Base-by-base conservation (phyloP, 2,888 invertebrate genomes). In the Hoplodrina ambigua region DNA sequence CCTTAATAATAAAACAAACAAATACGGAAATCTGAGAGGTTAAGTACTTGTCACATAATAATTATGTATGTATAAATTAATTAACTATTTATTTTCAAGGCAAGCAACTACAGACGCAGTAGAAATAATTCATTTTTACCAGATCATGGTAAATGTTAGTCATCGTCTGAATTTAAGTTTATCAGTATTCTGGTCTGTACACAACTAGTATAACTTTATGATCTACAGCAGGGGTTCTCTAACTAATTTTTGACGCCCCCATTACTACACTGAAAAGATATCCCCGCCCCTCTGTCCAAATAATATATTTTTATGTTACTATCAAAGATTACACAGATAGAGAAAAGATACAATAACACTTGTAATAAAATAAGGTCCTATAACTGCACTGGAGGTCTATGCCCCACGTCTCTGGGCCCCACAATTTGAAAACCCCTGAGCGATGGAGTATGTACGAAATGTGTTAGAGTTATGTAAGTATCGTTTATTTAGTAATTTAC, bases 21-120 rank as follows among this genome's bases (percentile, higher is more conserved):
- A 63, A 80, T 56, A 78, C 70, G 83, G 83, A 85, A 85, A 85
- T 73, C 71, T 70, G 57, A 71, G 59, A 74, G 60, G 73, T 85
- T 66, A 70, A 64, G 69, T 77, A 69, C 37, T 55, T 62, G 64
- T 63, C 57, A 76, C 57, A 57, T 75, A 68, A 82, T 69, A 58
- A 83, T 68, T 75, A 70, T 41, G 4, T 69, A 54, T 67, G 66
- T 73, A 33, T 72, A 65, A 56, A 55, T 70, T 80, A 79, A 73
- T 70, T 69, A 69, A 63, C 54, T 60, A 79, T 61, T 59, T 68
- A 63, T 62, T 64, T 65, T 70, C 82, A 85, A 85, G 83, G 84
- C 57, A 75, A 83, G 20, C 60, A 20, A 69, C 62, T 62, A 58
- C 71, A 72, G 37, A 56, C 58, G 46, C 58, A 66, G 71, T 68